phyloP scores from a whole-genome alignment of 1,140 invertebrate species.

The Euschistus heros region DNA sequence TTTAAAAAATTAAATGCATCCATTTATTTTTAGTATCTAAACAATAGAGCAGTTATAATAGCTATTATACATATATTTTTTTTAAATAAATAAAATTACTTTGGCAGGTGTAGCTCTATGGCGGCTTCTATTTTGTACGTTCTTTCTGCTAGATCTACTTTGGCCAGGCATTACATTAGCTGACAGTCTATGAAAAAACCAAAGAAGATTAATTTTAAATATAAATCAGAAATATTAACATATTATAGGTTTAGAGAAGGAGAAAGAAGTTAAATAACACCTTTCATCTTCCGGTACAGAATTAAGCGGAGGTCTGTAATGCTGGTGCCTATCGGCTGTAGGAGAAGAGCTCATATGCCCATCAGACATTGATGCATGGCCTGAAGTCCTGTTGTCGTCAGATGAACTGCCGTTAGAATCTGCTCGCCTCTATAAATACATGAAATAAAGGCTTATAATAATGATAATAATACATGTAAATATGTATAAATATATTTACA shows the following conservation, averaged over 20 bases:
- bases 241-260: not conserved
- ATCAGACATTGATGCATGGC: slow-evolving; percentile 85
- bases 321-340: slow-evolving; percentile 41
- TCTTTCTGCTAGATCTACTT: slow-evolving; percentile 40
- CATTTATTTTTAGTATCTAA: no score
- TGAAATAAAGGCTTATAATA: no score
- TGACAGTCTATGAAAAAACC: slow-evolving; percentile 35
- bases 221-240: not conserved
- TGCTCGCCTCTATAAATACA: slow-evolving; percentile 48
- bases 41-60: no score
- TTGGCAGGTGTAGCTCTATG: slow-evolving; percentile 56
- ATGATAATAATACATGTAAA: no score
- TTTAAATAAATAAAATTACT: slow-evolving; percentile 34
- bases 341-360: slow-evolving; percentile 56
- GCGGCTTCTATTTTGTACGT: slow-evolving; percentile 44
- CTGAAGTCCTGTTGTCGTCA: slow-evolving; percentile 77
- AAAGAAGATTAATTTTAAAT: not conserved
- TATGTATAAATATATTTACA: no score
- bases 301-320: slow-evolving; percentile 46
- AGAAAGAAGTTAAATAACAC: slow-evolving; percentile 2
- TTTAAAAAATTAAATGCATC: no score
- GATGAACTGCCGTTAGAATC: slow-evolving; percentile 69
- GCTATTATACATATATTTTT: not conserved
- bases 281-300: slow-evolving; percentile 59
- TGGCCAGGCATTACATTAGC: slow-evolving; percentile 52